Base-by-base conservation (phyloP, 1,140 invertebrate genomes). In the Aphaenogaster floridana region DNA sequence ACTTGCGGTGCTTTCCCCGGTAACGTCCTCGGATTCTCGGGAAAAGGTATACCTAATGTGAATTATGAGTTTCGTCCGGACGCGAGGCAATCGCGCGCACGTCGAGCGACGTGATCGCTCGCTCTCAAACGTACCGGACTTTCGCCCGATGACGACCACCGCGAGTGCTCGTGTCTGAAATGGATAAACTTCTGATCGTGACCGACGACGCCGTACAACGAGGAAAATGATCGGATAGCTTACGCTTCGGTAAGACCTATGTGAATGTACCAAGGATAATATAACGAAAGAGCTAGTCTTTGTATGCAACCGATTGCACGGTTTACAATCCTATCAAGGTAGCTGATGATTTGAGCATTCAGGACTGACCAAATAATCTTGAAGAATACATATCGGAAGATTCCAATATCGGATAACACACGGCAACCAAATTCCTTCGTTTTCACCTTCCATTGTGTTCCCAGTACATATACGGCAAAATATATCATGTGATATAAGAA, bases 101-200 rank as follows among this genome's bases (percentile, higher is more conserved):
- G 52, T 74, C 71, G 48, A 74, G 71, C 74, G 57, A 59, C 21
- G 45, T 39, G 39, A 59, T 21, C 39, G 39, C 48, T 79, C 77
- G 77, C 15, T 54, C 15, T 57, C 13, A 39, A n/a, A 52, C 42
- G 11, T 13, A 39, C 45, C 45, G 48, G n/a, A 68, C 36, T 57
- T 81, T 28, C 64, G 78, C 7, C 9, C 78, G 48, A 71, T 5
- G 39, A 71, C 34, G 63, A 80, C 21, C 21, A 15, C 5, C 74
- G 17, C n/a, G 17, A 21, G 13, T 11, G 36, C 54, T 59, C 42
- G 45, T 79, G 48, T 61, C 54, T 61, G 59, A 42, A 80, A 80
- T 21, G 77, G 63, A 69, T 15, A 34, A 81, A 57, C 79, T 80
- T 80, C 63, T 42, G 21, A 81, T 71, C 36, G 79, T 71, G 64